Base-by-base conservation (phyloP, 2,888 invertebrate species). In the Thumatha senex region DNA sequence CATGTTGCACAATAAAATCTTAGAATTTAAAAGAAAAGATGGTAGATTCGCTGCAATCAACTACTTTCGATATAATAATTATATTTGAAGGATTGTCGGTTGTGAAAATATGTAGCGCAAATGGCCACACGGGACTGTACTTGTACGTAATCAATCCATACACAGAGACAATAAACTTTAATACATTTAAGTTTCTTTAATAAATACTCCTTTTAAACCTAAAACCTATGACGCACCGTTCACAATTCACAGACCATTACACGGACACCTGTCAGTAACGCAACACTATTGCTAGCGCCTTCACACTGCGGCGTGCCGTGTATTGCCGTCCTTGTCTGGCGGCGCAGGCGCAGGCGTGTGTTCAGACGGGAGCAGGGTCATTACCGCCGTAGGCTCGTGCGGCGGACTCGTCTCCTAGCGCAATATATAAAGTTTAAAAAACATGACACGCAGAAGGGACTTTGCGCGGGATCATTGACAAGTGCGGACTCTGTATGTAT, bases 321-420 rank as follows among this genome's bases (percentile, higher is more conserved):
- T 45, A 15, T 57, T 34, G 14, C 29, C 18, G n/a, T 53, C 54
- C 33, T 64, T 58, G 67, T 76, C 78, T 4, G 82, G 80, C 42
- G 79, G 79, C 58, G 82, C 63, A 1, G 80, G 76, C 53, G 82
- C 65, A 9, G 80, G 76, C 33, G 74, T 60, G 0, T 76, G 76
- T 39, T 72, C 68, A 36, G 36, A 53, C 0, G 79, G 72, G 42
- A 73, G 63, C n/a, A 86, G 70, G 7, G 75, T 60, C 18, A 84
- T 56, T 1, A 74, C 65, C n/a, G 78, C 70, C 2, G 78, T 65
- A 1, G 74, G 66, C 51, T 76, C 85, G 0, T 60, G 39, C 0
- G 50, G 44, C n/a, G 60, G 50, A 0, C 63, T 56, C 33, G 72
- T 68, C 73, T 80, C 7, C 57, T 63, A 34, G 11, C 15, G 7